Conservation (phyloP, 2,888 invertebrate genomes). For the Cephonodes hylas region DNA sequence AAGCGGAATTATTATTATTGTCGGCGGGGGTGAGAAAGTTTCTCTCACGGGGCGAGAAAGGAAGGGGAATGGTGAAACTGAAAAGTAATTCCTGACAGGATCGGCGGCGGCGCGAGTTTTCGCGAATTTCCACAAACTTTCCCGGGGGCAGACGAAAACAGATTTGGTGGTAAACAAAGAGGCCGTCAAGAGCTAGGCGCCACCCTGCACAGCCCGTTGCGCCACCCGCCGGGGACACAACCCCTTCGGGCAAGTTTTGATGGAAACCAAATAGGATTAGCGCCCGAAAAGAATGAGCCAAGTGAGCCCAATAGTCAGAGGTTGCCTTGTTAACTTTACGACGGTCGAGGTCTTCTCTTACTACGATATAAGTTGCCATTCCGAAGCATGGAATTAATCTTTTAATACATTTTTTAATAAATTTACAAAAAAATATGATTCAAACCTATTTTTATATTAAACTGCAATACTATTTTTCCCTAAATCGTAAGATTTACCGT, state of each 20-base stretch:
- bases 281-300: slow-evolving; percentile 70
- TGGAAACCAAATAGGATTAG: slow-evolving; percentile 79
- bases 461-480: too few relatives aligned
- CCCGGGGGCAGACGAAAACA: slow-evolving; percentile 71
- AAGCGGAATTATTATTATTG: slow-evolving; percentile 76
- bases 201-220: slow-evolving; percentile 25
- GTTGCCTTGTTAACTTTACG: slow-evolving; percentile 48
- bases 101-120: slow-evolving; percentile 50
- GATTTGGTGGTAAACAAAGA: slow-evolving; percentile 75
- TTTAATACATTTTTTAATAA: not conserved
- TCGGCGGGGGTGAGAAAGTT: slow-evolving; percentile 57
- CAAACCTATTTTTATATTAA: too few relatives aligned
- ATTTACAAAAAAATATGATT: too few relatives aligned
- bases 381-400: not conserved
- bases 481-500: too few relatives aligned
- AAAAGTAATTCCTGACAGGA: slow-evolving; percentile 69
- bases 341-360: slow-evolving; percentile 25
- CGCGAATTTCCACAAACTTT: slow-evolving; percentile 65
- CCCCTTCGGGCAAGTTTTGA: slow-evolving; percentile 74
- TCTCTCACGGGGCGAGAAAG: slow-evolving; percentile 20
- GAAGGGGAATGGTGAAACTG: slow-evolving; percentile 51
- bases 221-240: slow-evolving; percentile 39
- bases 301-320: slow-evolving; percentile 55
- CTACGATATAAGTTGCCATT: not conserved
- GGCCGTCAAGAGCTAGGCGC: slow-evolving; percentile 26